Evolutionary conservation across 2,888 invertebrate species (phyloP).

Genomic region (Creontiades dilutus): DNA sequence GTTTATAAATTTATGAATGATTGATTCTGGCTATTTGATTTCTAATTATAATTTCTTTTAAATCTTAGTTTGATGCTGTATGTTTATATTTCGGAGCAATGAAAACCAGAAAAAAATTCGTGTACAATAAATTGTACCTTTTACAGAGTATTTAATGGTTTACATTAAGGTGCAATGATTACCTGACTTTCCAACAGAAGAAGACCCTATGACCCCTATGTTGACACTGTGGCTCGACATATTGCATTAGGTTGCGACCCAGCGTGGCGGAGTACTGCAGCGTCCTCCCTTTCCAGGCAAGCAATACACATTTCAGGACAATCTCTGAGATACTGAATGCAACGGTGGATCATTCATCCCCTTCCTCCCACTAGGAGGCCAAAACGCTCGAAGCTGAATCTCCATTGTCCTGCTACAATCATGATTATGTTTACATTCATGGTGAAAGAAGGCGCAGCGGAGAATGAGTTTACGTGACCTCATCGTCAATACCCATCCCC

Average conservation of each 20-base stretch:
- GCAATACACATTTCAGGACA: neutral
- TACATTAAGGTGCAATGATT: neutral
- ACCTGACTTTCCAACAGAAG: conserved; percentile 26
- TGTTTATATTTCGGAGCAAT: too few species aligned
- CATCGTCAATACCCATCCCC: neutral
- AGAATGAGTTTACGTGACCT: conserved; percentile 10
- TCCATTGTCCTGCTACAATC: neutral
- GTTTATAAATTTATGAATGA: too few species aligned
- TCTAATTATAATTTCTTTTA: too few species aligned
- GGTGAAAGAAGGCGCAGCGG: neutral
- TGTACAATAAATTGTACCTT: too few species aligned
- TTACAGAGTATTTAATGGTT: too few species aligned
- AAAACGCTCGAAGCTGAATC: neutral
- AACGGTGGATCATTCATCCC: neutral
- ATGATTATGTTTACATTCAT: conserved; percentile 39
- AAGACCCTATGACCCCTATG: neutral
- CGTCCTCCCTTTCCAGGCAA: neutral
- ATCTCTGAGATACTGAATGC: neutral
- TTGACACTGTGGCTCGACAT: neutral
- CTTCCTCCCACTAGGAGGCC: neutral
- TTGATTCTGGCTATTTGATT: too few species aligned
- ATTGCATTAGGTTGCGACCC: neutral
- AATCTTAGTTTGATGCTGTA: too few species aligned
- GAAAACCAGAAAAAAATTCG: too few species aligned
- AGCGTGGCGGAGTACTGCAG: neutral